These are phyloP conservation scores for Ochropacha duplaris DNA, from an alignment of 2,888 invertebrate species.

Conservation along the genomic window DNA sequence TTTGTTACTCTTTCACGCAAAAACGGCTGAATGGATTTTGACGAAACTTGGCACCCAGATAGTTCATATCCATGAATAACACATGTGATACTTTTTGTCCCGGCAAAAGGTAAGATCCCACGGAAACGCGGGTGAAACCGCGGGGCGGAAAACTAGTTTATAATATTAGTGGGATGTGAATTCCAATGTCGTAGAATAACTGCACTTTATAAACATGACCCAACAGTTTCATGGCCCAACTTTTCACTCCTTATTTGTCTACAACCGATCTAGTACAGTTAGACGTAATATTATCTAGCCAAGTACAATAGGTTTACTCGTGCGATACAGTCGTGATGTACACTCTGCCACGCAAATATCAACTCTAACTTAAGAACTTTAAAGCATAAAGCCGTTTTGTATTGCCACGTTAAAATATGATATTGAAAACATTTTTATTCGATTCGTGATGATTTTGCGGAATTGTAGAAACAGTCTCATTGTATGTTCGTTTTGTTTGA, in stretches of 20 bases:
- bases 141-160: no score
- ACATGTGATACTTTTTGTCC: no score
- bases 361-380: slow-evolving; percentile 12
- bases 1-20: no score
- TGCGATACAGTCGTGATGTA: slow-evolving; percentile 72
- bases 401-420: not conserved
- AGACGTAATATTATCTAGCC: slow-evolving; percentile 67
- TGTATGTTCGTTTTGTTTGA: slow-evolving; percentile 7
- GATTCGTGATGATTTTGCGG: slow-evolving; percentile 9
- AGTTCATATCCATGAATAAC: no score
- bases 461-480: slow-evolving; percentile 3
- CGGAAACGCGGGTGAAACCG: no score
- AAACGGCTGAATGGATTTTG: no score
- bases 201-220: slow-evolving; percentile 14
- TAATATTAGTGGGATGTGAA: no score
- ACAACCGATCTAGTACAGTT: slow-evolving; percentile 72
- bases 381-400: not conserved
- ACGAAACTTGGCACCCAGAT: no score
- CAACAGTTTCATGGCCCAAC: slow-evolving; percentile 26
- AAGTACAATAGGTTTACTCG: slow-evolving; percentile 71
- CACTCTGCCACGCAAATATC: slow-evolving; percentile 33
- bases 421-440: slow-evolving; percentile 4
- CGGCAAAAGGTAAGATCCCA: no score
- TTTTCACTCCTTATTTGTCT: slow-evolving; percentile 73
- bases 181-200: no score